Base-by-base conservation (phyloP, 1,140 invertebrate genomes). In the Dolichoris vasculosae region DNA sequence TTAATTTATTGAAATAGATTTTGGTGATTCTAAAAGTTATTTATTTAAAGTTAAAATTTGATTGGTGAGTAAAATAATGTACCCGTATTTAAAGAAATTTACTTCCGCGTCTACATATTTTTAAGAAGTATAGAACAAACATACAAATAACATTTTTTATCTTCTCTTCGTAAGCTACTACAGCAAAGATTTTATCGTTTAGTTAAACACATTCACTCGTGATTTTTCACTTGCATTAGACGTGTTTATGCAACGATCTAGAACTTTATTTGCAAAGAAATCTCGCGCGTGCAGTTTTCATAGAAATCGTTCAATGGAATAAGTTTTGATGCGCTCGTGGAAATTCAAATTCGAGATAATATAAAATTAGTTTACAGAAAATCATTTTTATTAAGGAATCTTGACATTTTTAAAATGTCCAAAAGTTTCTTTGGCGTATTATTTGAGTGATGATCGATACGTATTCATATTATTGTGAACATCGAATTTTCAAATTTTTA, bases 111-210 rank as follows among this genome's bases (percentile, higher is more conserved):
- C 55, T 30, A 32, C 32, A 6, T 11, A 46, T n/a, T 51, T 51
- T 67, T 26, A 51, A 51, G 6, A 51, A 76, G 51, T 76, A 46
- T 51, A 6, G n/a, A 32, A 76, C 9, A 76, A 76, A 76, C 15
- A 51, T 51, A 51, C 30, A 51, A 51, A 51, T 51, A 51, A 51
- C 46, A 51, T 51, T 79, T 63, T 79, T 79, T 40, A 59, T 79
- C 51, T 32, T 26, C 13, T 35, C 7, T 40, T 63, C 13, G 35
- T 59, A 35, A 35, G 15, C 35, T 26, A n/a, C 35, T 63, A 23
- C 32, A 59, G 13, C n/a, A 35, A 40, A 79, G 51, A 79, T 79
- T 38, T 79, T 81, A 69, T 81, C 78, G 26, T 80, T 80, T 7
- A 77, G 43, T 46, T 38, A 7, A 59, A 43, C 55, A 26, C 38